phyloP scores from a whole-genome alignment of 1,140 invertebrate species.

The Neodiprion lecontei region DNA sequence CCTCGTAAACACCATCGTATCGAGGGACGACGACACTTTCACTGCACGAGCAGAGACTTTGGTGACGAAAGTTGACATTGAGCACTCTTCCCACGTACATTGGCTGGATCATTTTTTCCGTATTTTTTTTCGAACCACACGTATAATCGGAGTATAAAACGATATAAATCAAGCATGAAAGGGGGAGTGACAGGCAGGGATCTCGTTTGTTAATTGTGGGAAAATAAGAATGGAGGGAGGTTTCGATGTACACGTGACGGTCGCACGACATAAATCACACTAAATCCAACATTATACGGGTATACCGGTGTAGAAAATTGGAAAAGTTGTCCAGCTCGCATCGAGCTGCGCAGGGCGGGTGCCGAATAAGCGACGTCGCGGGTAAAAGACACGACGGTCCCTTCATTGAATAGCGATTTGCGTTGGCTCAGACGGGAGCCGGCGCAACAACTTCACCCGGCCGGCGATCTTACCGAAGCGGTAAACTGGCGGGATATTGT shows the following conservation, averaged over 20 bases:
- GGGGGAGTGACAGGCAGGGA: not conserved
- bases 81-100: not conserved
- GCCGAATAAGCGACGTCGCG: not conserved
- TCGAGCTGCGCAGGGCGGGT: not conserved
- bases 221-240: slow-evolving; percentile 8
- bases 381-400: not conserved
- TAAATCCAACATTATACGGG: slow-evolving; percentile 15
- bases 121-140: not conserved
- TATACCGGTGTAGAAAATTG: not conserved
- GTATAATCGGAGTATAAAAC: slow-evolving; percentile 1
- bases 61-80: not conserved
- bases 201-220: slow-evolving; percentile 14
- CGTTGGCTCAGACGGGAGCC: not conserved
- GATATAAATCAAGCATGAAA: not conserved
- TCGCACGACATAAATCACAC: slow-evolving; percentile 2
- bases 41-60: not conserved
- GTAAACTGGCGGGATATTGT: not conserved
- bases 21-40: not conserved
- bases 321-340: not conserved
- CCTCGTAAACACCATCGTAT: not conserved
- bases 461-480: not conserved
- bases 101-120: not conserved
- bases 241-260: not conserved
- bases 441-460: not conserved
- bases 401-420: slow-evolving; percentile 7